Base-by-base conservation (phyloP, 2,888 invertebrate genomes). In the Pyrrhosoma nymphula region DNA sequence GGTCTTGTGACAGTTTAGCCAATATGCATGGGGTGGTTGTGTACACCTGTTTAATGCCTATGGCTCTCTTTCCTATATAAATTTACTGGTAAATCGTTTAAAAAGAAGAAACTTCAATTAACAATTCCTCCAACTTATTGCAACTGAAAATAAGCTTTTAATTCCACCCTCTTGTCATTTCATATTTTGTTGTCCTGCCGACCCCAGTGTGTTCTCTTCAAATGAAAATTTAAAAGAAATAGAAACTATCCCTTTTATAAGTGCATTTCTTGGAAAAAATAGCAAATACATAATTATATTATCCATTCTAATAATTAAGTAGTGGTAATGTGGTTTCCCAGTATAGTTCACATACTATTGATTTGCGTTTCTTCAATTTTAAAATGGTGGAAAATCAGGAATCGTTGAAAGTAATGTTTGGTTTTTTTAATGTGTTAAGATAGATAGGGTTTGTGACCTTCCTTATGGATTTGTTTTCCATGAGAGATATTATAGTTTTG, bases 1-100 rank as follows among this genome's bases (percentile, higher is more conserved):
- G 69, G 93, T 69, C 63, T 93, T 75, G 69, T 75, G 93, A 93
- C 93, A 93, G 63, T 69, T 91, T 39, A 63, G 93, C 93, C 93
- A 93, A 93, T 93, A n/a, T 35, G 93, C 55, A 91, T 63, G 63
- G 56, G 91, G 93, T 93, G 93, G 75, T n/a, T 26, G 75, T 93
- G 93, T 75, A 75, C 69, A 93, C 93, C 93, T 93, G 23, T 91
- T 93, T 93, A 35, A 93, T 69, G 8, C 39, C 63, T 35, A 63
- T 91, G 93, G 93, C 93, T 93, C 69, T 93, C 93, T n/a, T 56
- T 89, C 89, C 69, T 69, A 47, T 39, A 26, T 47, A 93, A 69
- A 93, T 93, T 75, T 93, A 35, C 93, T 93, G 93, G 69, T 91
- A 63, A 60, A 91, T 35, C 39, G 30, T 55, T 39, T n/a, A 26